A percentile compares a stretch with the other conserved stretches of the same genome.
Conservation (phyloP, 2,888 invertebrate species). For the Chydorus sphaericus region DNA sequence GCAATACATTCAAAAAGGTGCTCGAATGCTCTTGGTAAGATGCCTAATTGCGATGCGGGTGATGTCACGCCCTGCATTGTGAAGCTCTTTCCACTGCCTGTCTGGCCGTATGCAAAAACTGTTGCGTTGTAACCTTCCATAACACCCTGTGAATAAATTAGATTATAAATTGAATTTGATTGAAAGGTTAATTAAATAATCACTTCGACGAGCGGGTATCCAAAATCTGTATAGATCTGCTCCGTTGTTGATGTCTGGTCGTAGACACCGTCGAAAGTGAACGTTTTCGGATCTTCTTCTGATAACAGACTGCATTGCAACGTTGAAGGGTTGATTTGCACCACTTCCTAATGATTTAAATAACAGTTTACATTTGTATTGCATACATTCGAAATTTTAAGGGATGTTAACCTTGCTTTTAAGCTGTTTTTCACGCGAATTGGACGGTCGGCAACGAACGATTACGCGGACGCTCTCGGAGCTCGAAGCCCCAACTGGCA, state of each 20-base stretch:
- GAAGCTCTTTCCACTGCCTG: constrained; percentile 79
- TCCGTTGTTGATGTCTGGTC: constrained; percentile 63
- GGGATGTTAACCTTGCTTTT: constrained; percentile 43
- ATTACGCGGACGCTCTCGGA: constrained; percentile 63
- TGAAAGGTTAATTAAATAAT: neutral
- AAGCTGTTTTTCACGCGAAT: constrained; percentile 50
- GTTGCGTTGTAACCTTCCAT: constrained; percentile 85
- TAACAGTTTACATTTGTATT: too few relatives aligned
- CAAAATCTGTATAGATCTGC: constrained; percentile 71
- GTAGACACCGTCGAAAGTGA: constrained; percentile 75
- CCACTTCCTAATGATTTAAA: constrained; percentile 45
- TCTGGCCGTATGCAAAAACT: constrained; percentile 85
- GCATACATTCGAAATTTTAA: constrained; percentile 5
- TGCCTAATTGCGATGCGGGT: constrained; percentile 37
- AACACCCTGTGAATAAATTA: constrained; percentile 44
- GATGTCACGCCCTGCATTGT: constrained; percentile 64
- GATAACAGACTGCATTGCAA: constrained; percentile 40
- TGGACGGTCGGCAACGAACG: constrained; percentile 74
- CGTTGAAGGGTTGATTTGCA: constrained; percentile 46
- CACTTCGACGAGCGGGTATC: constrained; percentile 67
- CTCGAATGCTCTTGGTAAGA: constrained; percentile 67
- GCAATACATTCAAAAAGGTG: constrained; percentile 76
- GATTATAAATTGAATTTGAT: neutral
- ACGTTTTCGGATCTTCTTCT: constrained; percentile 44
- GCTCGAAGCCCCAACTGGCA: constrained; percentile 17